phyloP scores from a whole-genome alignment of 2,888 invertebrate species.

The Tinea semifulvella region DNA sequence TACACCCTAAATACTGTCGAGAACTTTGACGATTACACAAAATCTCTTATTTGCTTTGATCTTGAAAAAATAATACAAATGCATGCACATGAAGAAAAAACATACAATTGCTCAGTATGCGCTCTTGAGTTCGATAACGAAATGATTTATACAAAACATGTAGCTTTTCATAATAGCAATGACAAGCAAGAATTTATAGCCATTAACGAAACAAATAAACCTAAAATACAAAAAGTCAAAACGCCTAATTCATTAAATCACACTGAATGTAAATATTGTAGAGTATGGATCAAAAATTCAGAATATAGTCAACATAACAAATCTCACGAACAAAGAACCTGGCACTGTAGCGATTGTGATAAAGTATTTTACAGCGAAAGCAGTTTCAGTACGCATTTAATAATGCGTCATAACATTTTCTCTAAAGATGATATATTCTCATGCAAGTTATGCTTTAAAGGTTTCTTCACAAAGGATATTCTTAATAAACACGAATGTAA shows the following conservation, averaged over 20 bases:
- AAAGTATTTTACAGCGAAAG: background rate
- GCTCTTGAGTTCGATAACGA: background rate
- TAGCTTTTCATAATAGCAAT: background rate
- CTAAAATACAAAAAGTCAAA: background rate
- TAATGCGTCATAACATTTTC: background rate
- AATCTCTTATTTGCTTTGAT: constrained; percentile 2
- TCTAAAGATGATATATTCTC: background rate
- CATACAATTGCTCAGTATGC: background rate
- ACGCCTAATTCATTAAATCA: background rate
- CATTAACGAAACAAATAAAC: background rate
- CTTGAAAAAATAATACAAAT: background rate
- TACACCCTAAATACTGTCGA: background rate
- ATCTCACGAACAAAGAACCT: background rate
- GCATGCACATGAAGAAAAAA: background rate
- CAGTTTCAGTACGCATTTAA: constrained; percentile 6
- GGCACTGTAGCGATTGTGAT: constrained; percentile 3
- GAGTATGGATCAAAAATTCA: background rate
- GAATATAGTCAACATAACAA: constrained; percentile 3
- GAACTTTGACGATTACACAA: background rate
- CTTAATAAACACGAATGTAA: constrained; percentile 1
- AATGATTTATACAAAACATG: background rate
- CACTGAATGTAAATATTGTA: constrained; percentile 1
- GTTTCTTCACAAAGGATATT: background rate
- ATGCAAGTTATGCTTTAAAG: constrained; percentile 3
- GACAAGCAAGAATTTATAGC: background rate